These are phyloP conservation scores for Drosophila athabasca DNA, from an alignment of 1,140 invertebrate species.

Conservation along the genomic window DNA sequence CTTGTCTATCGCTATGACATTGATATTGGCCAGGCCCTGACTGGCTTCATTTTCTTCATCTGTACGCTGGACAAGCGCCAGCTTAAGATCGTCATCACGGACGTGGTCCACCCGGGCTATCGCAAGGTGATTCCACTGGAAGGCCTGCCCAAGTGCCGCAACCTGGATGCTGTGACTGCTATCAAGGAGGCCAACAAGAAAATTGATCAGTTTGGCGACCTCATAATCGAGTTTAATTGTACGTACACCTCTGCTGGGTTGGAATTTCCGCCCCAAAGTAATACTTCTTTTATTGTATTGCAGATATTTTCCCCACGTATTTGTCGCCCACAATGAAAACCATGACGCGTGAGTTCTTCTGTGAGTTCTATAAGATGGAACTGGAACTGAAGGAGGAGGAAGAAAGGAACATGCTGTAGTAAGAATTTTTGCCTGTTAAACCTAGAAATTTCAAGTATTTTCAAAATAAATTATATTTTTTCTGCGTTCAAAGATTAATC, in stretches of 20 bases:
- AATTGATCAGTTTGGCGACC: slow-evolving; percentile 62
- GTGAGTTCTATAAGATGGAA: slow-evolving; percentile 47
- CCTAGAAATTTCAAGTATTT: too few relatives aligned
- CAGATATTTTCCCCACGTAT: slow-evolving; percentile 70
- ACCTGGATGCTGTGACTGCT: slow-evolving; percentile 41
- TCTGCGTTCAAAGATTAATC: too few relatives aligned
- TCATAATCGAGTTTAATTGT: slow-evolving; percentile 77
- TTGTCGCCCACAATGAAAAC: slow-evolving; percentile 62
- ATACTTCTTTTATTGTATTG: background rate
- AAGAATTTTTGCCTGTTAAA: background rate
- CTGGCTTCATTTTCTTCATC: slow-evolving; percentile 87
- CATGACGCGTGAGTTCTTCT: slow-evolving; percentile 58
- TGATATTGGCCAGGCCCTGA: slow-evolving; percentile 87
- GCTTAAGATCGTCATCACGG: slow-evolving; percentile 88
- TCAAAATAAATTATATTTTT: too few relatives aligned
- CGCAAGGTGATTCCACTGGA: slow-evolving; percentile 86
- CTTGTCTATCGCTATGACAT: slow-evolving; percentile 86
- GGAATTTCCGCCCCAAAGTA: background rate
- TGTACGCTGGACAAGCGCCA: slow-evolving; percentile 88
- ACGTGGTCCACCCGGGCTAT: slow-evolving; percentile 87
- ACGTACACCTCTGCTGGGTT: slow-evolving; percentile 10
- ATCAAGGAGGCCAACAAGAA: slow-evolving; percentile 57
- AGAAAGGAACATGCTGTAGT: slow-evolving; percentile 8
- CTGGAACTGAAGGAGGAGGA: slow-evolving; percentile 49
- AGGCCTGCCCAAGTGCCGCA: slow-evolving; percentile 86